A percentile compares a stretch with the other conserved stretches of the same genome.
Conservation (phyloP, 2,888 invertebrate species). For the Eupithecia subfuscata region DNA sequence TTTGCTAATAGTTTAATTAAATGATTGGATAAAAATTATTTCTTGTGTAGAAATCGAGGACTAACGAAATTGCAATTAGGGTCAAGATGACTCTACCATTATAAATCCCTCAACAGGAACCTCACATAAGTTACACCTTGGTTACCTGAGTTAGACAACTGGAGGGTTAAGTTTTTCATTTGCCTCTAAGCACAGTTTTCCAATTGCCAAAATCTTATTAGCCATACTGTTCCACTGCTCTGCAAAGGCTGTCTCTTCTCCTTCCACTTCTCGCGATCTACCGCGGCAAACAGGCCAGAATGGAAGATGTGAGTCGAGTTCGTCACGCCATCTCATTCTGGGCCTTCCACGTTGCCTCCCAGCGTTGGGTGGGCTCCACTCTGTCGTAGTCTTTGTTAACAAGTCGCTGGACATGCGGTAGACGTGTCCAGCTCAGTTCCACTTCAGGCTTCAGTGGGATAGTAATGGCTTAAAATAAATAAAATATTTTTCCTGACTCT, state of each 20-base stretch:
- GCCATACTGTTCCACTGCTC: no score
- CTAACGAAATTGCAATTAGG: neutral
- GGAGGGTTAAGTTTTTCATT: neutral
- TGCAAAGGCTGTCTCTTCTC: neutral
- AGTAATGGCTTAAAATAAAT: neutral
- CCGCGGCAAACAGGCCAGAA: neutral
- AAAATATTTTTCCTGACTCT: neutral
- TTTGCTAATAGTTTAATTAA: constrained; percentile 36
- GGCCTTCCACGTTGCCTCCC: neutral
- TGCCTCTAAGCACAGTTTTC: neutral
- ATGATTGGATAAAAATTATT: constrained; percentile 18
- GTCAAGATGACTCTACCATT: neutral
- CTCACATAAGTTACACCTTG: neutral
- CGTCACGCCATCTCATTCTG: neutral
- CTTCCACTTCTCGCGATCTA: neutral
- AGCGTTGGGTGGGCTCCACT: neutral
- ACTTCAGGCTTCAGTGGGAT: neutral
- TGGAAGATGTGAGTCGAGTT: neutral
- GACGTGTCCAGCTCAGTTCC: neutral
- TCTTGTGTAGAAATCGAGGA: constrained; percentile 3
- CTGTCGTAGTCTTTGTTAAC: neutral
- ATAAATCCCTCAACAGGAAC: neutral
- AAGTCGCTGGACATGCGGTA: neutral
- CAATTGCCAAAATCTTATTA: neutral
- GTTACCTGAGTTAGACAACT: neutral